Base-by-base conservation (phyloP, 1,140 invertebrate species). In the Bicyclus anynana region DNA sequence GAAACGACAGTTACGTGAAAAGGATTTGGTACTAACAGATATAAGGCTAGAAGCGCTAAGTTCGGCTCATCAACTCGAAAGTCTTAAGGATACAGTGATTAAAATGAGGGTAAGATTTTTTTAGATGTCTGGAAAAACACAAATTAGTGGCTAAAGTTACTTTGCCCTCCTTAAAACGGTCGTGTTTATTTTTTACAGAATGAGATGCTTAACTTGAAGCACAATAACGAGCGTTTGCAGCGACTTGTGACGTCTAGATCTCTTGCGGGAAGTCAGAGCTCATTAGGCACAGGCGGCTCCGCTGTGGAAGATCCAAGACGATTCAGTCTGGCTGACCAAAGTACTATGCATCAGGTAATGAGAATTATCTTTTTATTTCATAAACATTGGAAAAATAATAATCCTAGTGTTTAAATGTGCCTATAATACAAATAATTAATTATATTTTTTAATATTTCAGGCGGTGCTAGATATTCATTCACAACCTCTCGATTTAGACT, bases 31-130 rank as follows among this genome's bases (percentile, higher is more conserved):
- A 14, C 85, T 99, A 52, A 99, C 97, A 0, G 98, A 99, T 77
- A 98, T 99, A 51, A 91, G 97, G 62, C 89, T 99, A 21, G 98
- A 99, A 86, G 97, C 98, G 2, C 87, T 99, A 9, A 97, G 96
- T 64, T 98, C 97, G 0, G 97, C 97, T 2, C 97, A 99, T 89
- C 97, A 99, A 85, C 90, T 99, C 29, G 97, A 99, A 86, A 97
- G 96, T 59, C 90, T 99, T 0, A 97, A 98, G 80, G 98, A 99
- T 77, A 97, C 96, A 33, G 96, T 99, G 73, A 97, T 95, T 72
- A 97, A 97, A 88, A 98, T 99, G 97, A 94, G 96, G 89, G 95
- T 96, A 89, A 87, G 90, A 87, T 50, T 49, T 21, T 47, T 1
- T 17, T 16, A 33, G 9, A 21, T 47, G 9, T 14, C 4, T 46